phyloP scores from a whole-genome alignment of 2,888 invertebrate genomes.

The Cyaniris semiargus region DNA sequence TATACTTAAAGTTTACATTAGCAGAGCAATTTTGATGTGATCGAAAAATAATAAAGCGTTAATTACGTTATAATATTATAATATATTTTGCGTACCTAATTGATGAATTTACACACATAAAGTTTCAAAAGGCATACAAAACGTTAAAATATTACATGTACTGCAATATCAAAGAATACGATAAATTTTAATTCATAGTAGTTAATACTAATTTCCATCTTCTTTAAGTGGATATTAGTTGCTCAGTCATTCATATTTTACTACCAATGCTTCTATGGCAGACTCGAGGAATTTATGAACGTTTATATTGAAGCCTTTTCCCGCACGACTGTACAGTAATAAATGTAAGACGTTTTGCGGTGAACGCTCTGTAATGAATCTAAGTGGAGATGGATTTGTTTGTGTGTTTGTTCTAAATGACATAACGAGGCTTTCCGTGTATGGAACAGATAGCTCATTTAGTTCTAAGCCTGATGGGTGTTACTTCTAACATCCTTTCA shows the following conservation, averaged over 20 bases:
- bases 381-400: slow-evolving; percentile 38
- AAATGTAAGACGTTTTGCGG: slow-evolving; percentile 36
- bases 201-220: neutral
- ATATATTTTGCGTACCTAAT: too few species aligned
- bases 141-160: neutral
- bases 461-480: slow-evolving; percentile 6
- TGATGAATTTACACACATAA: neutral
- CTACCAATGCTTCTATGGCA: neutral
- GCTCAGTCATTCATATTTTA: neutral
- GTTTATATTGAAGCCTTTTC: slow-evolving; percentile 10
- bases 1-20: too few species aligned
- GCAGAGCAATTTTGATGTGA: too few species aligned
- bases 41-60: too few species aligned
- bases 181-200: neutral
- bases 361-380: slow-evolving; percentile 40
- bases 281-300: slow-evolving; percentile 4
- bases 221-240: neutral
- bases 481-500: neutral
- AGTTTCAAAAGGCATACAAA: neutral
- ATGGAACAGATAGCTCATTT: slow-evolving; percentile 2
- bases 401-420: slow-evolving; percentile 29
- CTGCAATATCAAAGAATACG: neutral
- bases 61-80: too few species aligned
- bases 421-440: slow-evolving; percentile 20
- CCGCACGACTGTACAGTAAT: slow-evolving; percentile 31